A percentile compares a stretch with the other conserved stretches of the same genome.
Conservation (phyloP, 2,113 vertebrate species). For the Trichechus manatus region DNA sequence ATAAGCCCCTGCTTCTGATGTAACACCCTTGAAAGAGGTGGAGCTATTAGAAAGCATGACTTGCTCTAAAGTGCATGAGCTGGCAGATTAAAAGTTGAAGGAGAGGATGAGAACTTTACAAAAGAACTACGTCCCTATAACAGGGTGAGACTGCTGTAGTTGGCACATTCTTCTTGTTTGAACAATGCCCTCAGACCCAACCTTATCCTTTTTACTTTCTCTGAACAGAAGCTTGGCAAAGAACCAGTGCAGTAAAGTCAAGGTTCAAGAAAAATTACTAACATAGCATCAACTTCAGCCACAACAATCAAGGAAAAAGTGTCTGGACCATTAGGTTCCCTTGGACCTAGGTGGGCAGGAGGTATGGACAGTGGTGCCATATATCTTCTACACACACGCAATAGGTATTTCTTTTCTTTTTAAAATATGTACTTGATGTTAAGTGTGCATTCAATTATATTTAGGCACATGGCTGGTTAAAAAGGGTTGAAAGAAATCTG, state of each 20-base stretch:
- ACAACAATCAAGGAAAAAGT: not conserved
- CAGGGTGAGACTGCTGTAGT: not conserved
- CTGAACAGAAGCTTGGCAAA: slow-evolving; percentile 4
- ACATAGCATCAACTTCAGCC: not conserved
- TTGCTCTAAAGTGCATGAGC: not conserved
- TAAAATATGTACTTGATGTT: not conserved
- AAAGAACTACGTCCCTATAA: not conserved
- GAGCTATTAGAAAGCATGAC: not conserved
- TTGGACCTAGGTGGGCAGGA: not conserved
- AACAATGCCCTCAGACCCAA: not conserved
- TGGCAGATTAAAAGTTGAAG: not conserved
- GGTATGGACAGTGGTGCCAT: not conserved
- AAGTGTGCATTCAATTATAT: not conserved
- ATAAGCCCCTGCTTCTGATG: not conserved
- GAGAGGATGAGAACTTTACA: not conserved
- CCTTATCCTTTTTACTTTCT: not conserved
- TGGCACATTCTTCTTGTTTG: not conserved
- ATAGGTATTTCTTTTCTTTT: not conserved
- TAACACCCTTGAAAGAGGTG: not conserved
- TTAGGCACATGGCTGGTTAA: not conserved
- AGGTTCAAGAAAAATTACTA: not conserved
- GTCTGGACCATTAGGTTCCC: not conserved
- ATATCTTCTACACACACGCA: not conserved
- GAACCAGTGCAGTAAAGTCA: not conserved
- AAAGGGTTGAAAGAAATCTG: not conserved